Base-by-base conservation (phyloP, 1,140 invertebrate genomes). In the Trachelipus rathkii region DNA sequence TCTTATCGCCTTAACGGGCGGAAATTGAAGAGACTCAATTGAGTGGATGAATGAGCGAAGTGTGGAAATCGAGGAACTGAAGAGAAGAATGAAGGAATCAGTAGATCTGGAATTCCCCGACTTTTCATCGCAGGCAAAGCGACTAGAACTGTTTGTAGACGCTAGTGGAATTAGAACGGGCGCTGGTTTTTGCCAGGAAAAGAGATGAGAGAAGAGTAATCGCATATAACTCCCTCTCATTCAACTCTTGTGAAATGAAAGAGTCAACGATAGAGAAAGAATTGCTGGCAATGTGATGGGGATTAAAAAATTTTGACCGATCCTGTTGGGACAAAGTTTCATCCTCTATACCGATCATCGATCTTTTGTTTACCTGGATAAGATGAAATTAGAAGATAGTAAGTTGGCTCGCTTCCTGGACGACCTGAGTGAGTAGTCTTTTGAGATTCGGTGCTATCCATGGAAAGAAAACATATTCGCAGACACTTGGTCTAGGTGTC, bases 291-390 rank as follows among this genome's bases (percentile, higher is more conserved):
- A 10, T 73, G 44, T 7, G 44, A 8, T 73, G 71, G 71, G 44
- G 1, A 11, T 3, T 73, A 8, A 44, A 73, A 73, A 73, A 10
- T 15, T 73, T 73, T n/a, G 44, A 10, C 71, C 71, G 5, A 45
- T 73, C n/a, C 10, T 44, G 33, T 73, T 53, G 24, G 33, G 71
- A 23, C 19, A 53, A 21, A 7, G 10, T 19, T 73, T 73, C 44
- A 46, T 73, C 44, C 44, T 73, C 0, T 73, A 73, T 44, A 73
- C 71, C 0, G 44, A 73, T 19, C 33, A 73, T 46, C 33, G 60
- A 46, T 44, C 71, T 10, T 23, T 73, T 1, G 71, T 73, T 10
- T 53, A 45, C 23, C 21, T 72, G 33, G 43, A 72, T 46, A 72
- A 6, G 7, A 72, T 72, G 43, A 21, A 43, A 72, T 3, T 72